A percentile compares a stretch with the other conserved stretches of the same genome.
Evolutionary conservation across 2,113 vertebrate genomes (phyloP).

Genomic region (Alosa alosa): DNA sequence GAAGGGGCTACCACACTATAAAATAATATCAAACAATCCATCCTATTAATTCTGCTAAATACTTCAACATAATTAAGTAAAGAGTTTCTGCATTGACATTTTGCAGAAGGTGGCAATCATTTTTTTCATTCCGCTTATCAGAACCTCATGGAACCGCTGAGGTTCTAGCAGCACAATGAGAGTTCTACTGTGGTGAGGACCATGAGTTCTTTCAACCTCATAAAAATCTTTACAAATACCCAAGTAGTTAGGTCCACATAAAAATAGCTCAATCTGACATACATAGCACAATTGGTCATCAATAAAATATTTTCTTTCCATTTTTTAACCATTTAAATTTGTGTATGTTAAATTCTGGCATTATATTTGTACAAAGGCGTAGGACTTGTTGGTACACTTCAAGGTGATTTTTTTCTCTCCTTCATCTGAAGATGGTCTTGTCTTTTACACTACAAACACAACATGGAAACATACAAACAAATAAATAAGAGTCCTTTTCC

Average conservation of each 20-base stretch:
- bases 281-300: neutral
- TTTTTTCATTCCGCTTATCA: neutral
- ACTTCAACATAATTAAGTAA: neutral
- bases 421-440: conserved; percentile 27
- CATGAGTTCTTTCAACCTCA: neutral
- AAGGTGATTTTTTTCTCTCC: neutral
- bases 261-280: conserved; percentile 6
- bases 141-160: neutral
- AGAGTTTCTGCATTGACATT: neutral
- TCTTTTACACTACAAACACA: neutral
- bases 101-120: neutral
- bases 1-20: neutral
- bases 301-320: neutral
- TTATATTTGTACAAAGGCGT: neutral
- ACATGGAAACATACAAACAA: conserved; percentile 27
- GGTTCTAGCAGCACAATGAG: neutral
- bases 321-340: conserved; percentile 9
- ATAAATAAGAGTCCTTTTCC: conserved; percentile 43
- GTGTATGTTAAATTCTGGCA: conserved; percentile 9
- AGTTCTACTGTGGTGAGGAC: neutral
- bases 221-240: conserved; percentile 19
- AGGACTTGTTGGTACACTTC: neutral
- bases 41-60: neutral
- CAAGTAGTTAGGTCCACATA: neutral
- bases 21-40: neutral